Evolutionary conservation across 1,140 invertebrate genomes (phyloP), one percentile per base, ranked within the genome.

Genomic region (Aphelinus atriplicis): DNA sequence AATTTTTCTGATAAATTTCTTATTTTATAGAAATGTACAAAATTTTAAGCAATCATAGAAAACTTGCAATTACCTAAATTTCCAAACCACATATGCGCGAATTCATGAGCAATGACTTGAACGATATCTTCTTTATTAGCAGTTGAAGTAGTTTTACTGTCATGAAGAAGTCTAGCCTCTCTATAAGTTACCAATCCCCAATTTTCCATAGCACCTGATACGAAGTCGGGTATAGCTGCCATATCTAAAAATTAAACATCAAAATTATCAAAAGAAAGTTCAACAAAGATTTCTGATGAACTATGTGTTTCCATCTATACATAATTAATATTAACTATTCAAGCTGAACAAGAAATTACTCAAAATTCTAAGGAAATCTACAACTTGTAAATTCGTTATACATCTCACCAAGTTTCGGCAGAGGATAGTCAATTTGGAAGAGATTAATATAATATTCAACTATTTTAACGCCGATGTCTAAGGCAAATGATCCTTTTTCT

Each of bases 201-300:
- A 88, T 98, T 96, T 87, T 98, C 97, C 93, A 98, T 98, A 0
- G 96, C 97, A 5, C 96, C 97, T 2, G 96, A 96, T 1, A 94
- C 93, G 89, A 98, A 98, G 87, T 98, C 96, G 3, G 97, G 97
- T 78, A 98, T 95, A 9, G 95, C 96, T 74, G 95, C 94, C 91
- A 98, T 92, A 89, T 98, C 95, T 95, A 84, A 88, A 81, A 82
- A 80, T 78, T 79, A 78, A 75, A 60, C 7, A 75, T 60, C 47
- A 64, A 64, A 57, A 9, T 26, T 26, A 26, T 43, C 55, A 26
- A 7, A n/a, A 56, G 56, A 7, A 6, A 47, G 46, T 69, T 58
- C 50, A 61, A 26, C 70, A 51, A 26, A 68, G 56, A 64, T 58
- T 10, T 42, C 26, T 26, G 10, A 45, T 5, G 9, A 7, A 51